A percentile compares a stretch with the other conserved stretches of the same genome.
phyloP scores from a whole-genome alignment of 30 jellyfish, hydroid and myxozoan species.

The Cassiopea andromeda region DNA sequence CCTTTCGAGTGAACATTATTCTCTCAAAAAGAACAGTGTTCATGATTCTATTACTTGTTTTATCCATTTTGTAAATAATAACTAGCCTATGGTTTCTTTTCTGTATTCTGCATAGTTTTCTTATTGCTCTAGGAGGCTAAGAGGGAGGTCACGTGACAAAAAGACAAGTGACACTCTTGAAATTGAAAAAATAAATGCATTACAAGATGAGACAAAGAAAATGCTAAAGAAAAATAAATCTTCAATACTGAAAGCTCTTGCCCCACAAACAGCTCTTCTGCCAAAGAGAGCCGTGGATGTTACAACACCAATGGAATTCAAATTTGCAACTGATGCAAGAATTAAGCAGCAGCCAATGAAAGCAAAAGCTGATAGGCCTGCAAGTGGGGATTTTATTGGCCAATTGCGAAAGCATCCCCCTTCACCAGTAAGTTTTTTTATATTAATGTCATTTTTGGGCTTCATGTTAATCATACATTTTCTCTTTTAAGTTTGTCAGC shows the following conservation, averaged over 20 bases:
- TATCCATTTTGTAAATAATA: no score
- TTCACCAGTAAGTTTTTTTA: conserved; percentile 74
- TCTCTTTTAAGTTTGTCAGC: no score
- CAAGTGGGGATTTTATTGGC: conserved; percentile 42
- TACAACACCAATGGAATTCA: conserved; percentile 81
- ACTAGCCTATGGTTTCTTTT: neutral
- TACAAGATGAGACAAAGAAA: conserved; percentile 79
- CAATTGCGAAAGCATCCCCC: conserved; percentile 95
- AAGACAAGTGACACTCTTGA: conserved; percentile 77
- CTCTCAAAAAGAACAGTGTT: no score
- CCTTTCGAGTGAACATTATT: no score
- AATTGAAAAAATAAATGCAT: conserved; percentile 65
- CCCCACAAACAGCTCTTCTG: conserved; percentile 75
- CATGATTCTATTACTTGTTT: no score
- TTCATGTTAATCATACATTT: no score
- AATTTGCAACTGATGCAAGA: conserved; percentile 91
- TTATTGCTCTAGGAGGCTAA: conserved; percentile 30
- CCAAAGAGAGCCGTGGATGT: conserved; percentile 51
- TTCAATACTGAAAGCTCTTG: conserved; percentile 69
- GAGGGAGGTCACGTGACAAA: conserved; percentile 16
- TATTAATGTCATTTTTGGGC: no score
- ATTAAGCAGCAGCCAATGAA: conserved; percentile 80
- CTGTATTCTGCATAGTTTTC: neutral
- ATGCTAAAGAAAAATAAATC: conserved; percentile 61
- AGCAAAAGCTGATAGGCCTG: conserved; percentile 62